Conservation (phyloP, 1,140 invertebrate species). For the Teleogryllus occipitalis region DNA sequence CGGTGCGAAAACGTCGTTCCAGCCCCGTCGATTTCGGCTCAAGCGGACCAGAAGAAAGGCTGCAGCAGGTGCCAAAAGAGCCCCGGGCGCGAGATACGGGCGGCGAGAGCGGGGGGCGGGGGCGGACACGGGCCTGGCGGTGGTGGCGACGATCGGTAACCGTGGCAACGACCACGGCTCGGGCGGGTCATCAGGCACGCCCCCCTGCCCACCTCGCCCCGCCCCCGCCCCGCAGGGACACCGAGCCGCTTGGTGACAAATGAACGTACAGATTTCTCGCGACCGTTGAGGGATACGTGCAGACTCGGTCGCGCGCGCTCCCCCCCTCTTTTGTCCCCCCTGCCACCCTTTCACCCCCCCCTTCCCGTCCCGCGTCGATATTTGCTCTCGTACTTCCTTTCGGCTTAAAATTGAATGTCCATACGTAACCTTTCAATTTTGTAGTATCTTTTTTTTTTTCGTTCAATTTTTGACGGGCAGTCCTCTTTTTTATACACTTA, state of each 20-base stretch:
- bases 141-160: neutral
- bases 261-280: neutral
- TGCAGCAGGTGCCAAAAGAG: too few relatives aligned
- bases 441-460: neutral
- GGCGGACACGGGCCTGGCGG: too few relatives aligned
- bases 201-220: neutral
- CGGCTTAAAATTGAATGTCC: slow-evolving; percentile 4
- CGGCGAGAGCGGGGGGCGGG: neutral
- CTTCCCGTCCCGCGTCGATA: neutral
- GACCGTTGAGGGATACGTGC: slow-evolving; percentile 2
- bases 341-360: neutral
- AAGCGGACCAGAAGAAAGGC: too few relatives aligned
- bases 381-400: slow-evolving; percentile 1
- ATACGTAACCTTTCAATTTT: slow-evolving; percentile 1
- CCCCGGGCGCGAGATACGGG: too few relatives aligned
- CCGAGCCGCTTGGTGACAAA: neutral
- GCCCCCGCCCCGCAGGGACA: neutral
- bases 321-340: neutral
- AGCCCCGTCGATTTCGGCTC: too few relatives aligned
- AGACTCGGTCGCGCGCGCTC: neutral
- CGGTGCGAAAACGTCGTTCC: too few relatives aligned
- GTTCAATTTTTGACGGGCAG: neutral
- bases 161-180: neutral
- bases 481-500: neutral
- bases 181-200: neutral